phyloP scores from a whole-genome alignment of 2,888 invertebrate species.

The Macaria liturata region DNA sequence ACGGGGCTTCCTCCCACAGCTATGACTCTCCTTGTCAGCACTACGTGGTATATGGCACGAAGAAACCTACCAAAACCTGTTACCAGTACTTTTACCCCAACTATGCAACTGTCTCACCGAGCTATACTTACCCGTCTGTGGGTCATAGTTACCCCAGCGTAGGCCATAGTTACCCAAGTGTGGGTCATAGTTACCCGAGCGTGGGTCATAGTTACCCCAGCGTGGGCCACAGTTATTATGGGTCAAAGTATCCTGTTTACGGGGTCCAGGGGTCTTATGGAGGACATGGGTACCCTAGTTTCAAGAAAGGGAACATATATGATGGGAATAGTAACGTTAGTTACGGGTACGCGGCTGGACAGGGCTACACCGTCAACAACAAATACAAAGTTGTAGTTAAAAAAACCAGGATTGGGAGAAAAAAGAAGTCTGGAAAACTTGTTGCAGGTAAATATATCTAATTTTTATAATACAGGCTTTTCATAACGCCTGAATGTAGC shows the following conservation, averaged over 20 bases:
- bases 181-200: slow-evolving; percentile 15
- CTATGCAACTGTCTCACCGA: slow-evolving; percentile 16
- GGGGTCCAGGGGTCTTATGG: slow-evolving; percentile 16
- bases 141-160: slow-evolving; percentile 4
- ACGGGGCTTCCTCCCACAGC: background rate
- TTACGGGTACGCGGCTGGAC: slow-evolving; percentile 55
- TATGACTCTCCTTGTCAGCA: slow-evolving; percentile 19
- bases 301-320: slow-evolving; percentile 52
- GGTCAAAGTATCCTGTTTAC: slow-evolving; percentile 14
- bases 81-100: slow-evolving; percentile 37
- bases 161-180: slow-evolving; percentile 9
- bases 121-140: slow-evolving; percentile 13
- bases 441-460: slow-evolving; percentile 48
- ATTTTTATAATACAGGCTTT: too few species aligned
- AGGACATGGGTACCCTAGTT: slow-evolving; percentile 36
- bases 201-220: slow-evolving; percentile 35
- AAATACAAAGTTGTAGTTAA: slow-evolving; percentile 65
- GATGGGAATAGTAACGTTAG: slow-evolving; percentile 41
- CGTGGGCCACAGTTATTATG: slow-evolving; percentile 30
- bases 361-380: slow-evolving; percentile 58
- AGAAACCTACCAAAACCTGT: slow-evolving; percentile 33
- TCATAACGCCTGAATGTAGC: too few species aligned
- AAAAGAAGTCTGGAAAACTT: slow-evolving; percentile 49
- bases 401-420: slow-evolving; percentile 53
- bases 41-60: slow-evolving; percentile 13